Evolutionary conservation across 2,888 invertebrate genomes (phyloP).

Genomic region (Toxonevra muliebris): DNA sequence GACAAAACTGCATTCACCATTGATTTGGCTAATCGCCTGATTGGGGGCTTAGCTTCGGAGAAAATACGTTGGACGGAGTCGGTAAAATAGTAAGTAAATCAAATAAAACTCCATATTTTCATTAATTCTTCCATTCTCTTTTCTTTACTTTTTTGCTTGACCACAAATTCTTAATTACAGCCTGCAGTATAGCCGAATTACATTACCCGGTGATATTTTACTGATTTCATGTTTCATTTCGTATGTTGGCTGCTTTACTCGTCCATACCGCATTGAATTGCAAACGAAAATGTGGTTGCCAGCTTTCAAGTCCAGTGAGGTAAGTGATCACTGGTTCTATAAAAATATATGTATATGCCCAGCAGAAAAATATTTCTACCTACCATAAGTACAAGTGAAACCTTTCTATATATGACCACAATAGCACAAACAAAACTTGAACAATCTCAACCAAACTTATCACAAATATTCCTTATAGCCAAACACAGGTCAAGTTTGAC

Average conservation of each 20-base stretch:
- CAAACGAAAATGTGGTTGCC: constrained; percentile 85
- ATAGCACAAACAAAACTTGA: no score
- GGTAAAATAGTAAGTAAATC: constrained; percentile 65
- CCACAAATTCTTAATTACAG: constrained; percentile 60
- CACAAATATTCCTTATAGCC: no score
- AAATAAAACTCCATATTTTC: not conserved
- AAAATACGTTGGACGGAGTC: constrained; percentile 84
- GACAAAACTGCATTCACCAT: constrained; percentile 90
- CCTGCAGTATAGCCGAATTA: constrained; percentile 75
- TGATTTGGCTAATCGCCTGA: constrained; percentile 89
- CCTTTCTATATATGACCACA: no score
- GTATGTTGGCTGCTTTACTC: constrained; percentile 93
- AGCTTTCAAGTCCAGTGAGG: constrained; percentile 74
- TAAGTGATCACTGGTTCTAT: constrained; percentile 50
- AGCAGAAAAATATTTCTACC: no score
- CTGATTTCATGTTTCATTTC: constrained; percentile 93
- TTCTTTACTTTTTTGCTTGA: not conserved
- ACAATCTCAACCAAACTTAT: no score
- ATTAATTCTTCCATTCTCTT: not conserved
- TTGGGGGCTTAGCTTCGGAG: constrained; percentile 92
- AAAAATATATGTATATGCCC: not conserved
- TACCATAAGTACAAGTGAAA: no score
- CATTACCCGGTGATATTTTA: constrained; percentile 89
- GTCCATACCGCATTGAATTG: constrained; percentile 81
- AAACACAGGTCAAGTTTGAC: no score